These are phyloP conservation scores for Morus bassanus DNA, from an alignment of 2,797 vertebrate genomes.

Conservation along the genomic window DNA sequence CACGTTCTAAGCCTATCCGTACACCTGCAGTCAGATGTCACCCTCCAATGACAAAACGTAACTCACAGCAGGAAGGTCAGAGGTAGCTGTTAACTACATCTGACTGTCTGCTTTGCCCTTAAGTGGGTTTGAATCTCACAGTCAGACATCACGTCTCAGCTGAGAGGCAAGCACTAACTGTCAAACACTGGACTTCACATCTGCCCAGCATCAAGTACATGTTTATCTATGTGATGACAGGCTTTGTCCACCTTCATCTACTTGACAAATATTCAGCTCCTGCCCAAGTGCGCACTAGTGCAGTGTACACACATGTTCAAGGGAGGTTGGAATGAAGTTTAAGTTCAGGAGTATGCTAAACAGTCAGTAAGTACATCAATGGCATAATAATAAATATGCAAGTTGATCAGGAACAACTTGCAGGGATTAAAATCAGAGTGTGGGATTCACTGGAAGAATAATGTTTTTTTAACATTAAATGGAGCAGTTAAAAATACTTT, in stretches of 20 bases:
- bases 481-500: background rate
- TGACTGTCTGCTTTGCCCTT: background rate
- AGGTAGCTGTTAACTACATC: background rate
- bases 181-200: background rate
- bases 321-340: background rate
- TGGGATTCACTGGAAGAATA: background rate
- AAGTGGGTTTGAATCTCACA: background rate
- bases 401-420: background rate
- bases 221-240: background rate
- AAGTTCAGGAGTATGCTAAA: background rate
- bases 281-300: background rate
- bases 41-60: background rate
- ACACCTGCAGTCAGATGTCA: background rate
- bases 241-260: background rate
- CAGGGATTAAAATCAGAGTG: background rate
- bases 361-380: background rate
- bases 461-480: background rate
- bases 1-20: fast-evolving
- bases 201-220: background rate
- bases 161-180: background rate
- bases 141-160: background rate
- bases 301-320: background rate
- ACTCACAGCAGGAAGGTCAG: background rate
- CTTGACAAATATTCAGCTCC: background rate
- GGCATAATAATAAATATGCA: background rate